phyloP scores from a whole-genome alignment of 2,113 vertebrate species.

The Ptilorrhoa leucosticta region DNA sequence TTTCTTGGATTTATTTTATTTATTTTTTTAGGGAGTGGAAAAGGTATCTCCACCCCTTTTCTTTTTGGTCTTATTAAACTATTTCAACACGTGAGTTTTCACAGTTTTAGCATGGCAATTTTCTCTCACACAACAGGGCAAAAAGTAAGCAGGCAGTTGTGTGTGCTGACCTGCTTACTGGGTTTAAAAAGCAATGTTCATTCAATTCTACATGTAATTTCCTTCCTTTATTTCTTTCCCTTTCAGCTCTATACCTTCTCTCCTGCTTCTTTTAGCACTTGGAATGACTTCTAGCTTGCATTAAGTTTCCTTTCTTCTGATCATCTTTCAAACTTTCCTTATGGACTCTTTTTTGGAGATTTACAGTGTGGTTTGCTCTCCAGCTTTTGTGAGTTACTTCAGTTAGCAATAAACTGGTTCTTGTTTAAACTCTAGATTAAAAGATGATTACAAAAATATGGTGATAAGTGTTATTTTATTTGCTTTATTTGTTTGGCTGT shows the following conservation, averaged over 20 bases:
- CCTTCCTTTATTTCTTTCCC: neutral
- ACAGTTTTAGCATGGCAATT: neutral
- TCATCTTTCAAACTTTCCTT: neutral
- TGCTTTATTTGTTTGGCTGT: neutral
- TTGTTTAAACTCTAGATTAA: neutral
- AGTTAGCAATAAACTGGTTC: neutral
- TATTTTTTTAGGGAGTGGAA: neutral
- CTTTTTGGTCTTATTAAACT: neutral
- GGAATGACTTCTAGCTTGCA: neutral
- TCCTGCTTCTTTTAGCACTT: neutral
- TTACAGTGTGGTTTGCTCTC: neutral
- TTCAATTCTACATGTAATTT: neutral
- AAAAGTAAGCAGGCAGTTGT: neutral
- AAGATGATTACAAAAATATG: neutral
- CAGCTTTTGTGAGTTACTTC: neutral
- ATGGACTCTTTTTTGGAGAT: neutral
- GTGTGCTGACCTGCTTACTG: neutral
- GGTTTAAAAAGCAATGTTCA: fast-evolving
- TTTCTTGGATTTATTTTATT: neutral
- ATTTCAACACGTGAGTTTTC: neutral
- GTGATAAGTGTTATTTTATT: neutral
- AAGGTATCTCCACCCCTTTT: neutral
- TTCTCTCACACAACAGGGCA: neutral
- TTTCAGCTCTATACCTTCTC: neutral
- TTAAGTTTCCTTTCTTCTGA: neutral